Evolutionary conservation across 2,888 invertebrate species (phyloP), one percentile per base, ranked within the genome.

Genomic region (Branchellion lobata): DNA sequence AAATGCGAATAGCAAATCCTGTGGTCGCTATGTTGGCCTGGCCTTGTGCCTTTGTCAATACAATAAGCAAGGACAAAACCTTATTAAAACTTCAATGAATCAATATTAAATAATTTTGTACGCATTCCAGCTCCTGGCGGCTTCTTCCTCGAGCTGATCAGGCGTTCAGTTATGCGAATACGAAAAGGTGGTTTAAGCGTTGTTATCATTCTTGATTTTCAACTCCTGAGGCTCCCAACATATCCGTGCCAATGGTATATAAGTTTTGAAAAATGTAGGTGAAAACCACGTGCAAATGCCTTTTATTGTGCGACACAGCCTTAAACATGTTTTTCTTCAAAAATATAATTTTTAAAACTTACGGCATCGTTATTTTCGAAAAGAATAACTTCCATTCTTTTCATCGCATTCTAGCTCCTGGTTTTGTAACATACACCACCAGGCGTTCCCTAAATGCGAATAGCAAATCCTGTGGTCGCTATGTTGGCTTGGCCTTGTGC

Each of bases 401-500:
- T n/a, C n/a, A n/a, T n/a, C 61, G 61, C 61, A 57, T 57, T 57
- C 61, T 57, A 57, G 61, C 61, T 57, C 61, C 61, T 57, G 61
- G 24, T 57, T 57, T 57, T n/a, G 24, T 18, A 14, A 3, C 3
- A 18, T 57, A 18, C 24, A 18, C 5, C 24, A 57, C 24, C 61
- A 57, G 61, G 61, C 61, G 61, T 57, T 57, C 61, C 61, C 61
- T 57, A 57, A 18, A 57, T 57, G 61, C 61, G 61, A 57, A 57
- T 57, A 57, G 5, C 14, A 57, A 18, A 18, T 24, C 24, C 21
- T 57, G 61, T 57, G 61, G 61, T 57, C 61, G 61, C 61, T 57
- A 57, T 57, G 61, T 57, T 57, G 61, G 24, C 21, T 24, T 5
- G 24, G 21, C 61, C 21, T 3, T 14, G 24, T 57, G 61, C 24